Base-by-base conservation (phyloP, 2,113 vertebrate genomes). In the Excalfactoria chinensis region DNA sequence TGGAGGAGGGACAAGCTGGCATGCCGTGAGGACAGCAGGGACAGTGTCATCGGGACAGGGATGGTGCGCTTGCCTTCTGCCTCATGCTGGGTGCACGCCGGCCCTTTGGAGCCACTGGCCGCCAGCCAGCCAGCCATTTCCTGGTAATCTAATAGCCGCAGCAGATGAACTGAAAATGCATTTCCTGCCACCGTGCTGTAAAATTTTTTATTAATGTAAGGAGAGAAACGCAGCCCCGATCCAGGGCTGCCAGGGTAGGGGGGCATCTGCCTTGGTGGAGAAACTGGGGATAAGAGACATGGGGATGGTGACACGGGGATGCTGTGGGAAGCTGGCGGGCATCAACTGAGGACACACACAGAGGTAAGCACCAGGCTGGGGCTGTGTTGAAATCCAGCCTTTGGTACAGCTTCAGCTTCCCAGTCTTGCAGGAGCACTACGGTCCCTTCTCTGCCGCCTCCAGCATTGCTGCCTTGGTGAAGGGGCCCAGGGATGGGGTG, bases 91-190 rank as follows among this genome's bases (percentile, higher is more conserved):
- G 82, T 91, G 91, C 19, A 60, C 11, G 20, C 82, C 63, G 68
- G 95, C 94, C 96, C 96, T 96, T 86, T 56, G 92, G 94, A 90
- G 71, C 64, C 93, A 23, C 95, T 98, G 98, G 97, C 97, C 28
- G 59, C 74, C 88, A 44, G 95, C 98, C 98, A 97, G 88, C 83
- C 93, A 97, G 95, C 97, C 94, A 96, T 98, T 98, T 98, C 98
- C 95, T 95, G 95, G 97, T 97, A 97, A 98, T 97, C 97, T 95
- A 98, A 98, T 97, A 97, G 97, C 97, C 96, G 94, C 95, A 97
- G 97, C 96, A 96, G 97, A 97, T 97, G 97, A 97, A 96, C 96
- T 95, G 96, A 97, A 98, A 98, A 97, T 97, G 97, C 98, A 98
- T 98, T 98, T 98, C 98, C 98, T 98, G 97, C 96, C 96, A 97